Evolutionary conservation across 2,113 vertebrate species (phyloP).

Genomic region (Thinocorus orbignyianus): DNA sequence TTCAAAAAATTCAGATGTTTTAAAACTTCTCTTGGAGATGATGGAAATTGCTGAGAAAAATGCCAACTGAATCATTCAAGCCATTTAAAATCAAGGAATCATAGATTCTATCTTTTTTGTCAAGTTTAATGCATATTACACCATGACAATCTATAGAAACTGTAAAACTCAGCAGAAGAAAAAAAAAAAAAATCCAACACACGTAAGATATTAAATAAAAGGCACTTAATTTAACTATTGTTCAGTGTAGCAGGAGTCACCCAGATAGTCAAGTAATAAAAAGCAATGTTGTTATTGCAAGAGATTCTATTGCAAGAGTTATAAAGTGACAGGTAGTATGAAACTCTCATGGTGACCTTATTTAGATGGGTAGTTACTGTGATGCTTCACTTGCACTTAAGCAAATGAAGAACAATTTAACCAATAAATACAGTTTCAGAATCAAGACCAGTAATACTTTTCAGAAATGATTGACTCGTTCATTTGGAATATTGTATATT

Average conservation of each 20-base stretch:
- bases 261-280: slow-evolving; percentile 4
- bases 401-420: neutral
- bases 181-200: neutral
- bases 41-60: neutral
- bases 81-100: neutral
- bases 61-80: neutral
- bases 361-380: neutral
- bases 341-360: neutral
- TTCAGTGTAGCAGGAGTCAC: neutral
- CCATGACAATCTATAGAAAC: neutral
- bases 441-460: neutral
- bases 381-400: neutral
- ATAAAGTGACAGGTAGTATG: neutral
- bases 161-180: neutral
- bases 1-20: slow-evolving; percentile 9
- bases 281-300: slow-evolving; percentile 19
- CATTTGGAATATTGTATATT: neutral
- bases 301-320: neutral
- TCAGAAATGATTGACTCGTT: neutral
- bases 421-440: neutral
- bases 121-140: neutral
- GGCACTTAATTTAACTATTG: neutral
- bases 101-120: neutral
- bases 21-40: neutral
- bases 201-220: neutral